Evolutionary conservation across 2,888 invertebrate species (phyloP).

Genomic region (Biston betularia): DNA sequence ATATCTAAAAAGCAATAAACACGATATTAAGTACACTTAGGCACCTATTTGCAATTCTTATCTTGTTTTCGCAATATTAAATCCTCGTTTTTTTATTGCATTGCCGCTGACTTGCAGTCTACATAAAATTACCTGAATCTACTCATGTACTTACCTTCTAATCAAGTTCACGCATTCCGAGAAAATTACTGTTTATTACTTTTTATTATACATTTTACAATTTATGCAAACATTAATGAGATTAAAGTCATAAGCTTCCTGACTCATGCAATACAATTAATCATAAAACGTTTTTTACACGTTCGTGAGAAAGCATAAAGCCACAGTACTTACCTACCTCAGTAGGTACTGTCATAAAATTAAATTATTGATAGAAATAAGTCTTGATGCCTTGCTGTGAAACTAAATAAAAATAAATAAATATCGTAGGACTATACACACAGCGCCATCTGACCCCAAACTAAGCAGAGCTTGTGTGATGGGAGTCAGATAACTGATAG

Average conservation of each 20-base stretch:
- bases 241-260: constrained; percentile 8
- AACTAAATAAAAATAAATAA: too few species aligned
- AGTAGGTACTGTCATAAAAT: neutral
- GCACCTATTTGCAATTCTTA: neutral
- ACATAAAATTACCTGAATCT: neutral
- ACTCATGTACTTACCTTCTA: neutral
- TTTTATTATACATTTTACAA: constrained; percentile 13
- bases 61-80: neutral
- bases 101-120: neutral
- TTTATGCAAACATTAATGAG: constrained; percentile 6
- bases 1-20: neutral
- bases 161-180: constrained; percentile 10
- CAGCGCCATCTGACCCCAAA: too few species aligned
- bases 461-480: too few species aligned
- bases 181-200: neutral
- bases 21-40: neutral
- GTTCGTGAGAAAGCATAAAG: neutral
- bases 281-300: neutral
- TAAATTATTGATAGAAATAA: neutral
- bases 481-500: too few species aligned
- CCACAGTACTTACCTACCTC: neutral
- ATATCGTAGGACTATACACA: too few species aligned
- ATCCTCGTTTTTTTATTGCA: constrained; percentile 5
- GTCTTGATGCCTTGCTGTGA: too few species aligned
- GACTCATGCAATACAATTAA: neutral